Conservation (phyloP, 1,140 invertebrate species). For the Schlechtendalia chinensis region DNA sequence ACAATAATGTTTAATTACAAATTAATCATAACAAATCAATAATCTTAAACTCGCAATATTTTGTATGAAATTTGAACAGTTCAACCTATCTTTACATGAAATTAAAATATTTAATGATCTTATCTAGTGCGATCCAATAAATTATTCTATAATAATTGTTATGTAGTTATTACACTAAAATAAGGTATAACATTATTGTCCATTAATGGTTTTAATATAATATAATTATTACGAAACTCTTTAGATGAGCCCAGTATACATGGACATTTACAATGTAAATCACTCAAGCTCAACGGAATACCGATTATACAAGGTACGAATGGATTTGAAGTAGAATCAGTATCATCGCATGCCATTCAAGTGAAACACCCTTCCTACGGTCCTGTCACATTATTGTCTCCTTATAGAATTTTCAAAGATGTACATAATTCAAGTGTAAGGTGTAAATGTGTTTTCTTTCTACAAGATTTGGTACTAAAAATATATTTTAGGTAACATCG, state of each 20-base stretch:
- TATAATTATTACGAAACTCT: slow-evolving; percentile 21
- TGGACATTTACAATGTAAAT: slow-evolving; percentile 49
- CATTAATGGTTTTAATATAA: too few relatives aligned
- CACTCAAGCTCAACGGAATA: slow-evolving; percentile 3
- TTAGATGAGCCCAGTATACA: slow-evolving; percentile 51
- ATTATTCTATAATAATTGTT: too few relatives aligned
- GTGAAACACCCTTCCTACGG: slow-evolving; percentile 48
- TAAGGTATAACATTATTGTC: too few relatives aligned
- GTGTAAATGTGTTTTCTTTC: slow-evolving; percentile 26
- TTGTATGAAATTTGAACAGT: too few relatives aligned
- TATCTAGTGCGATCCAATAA: too few relatives aligned
- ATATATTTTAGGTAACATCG: slow-evolving; percentile 21
- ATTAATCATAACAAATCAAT: too few relatives aligned
- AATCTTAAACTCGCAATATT: too few relatives aligned
- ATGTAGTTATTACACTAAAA: too few relatives aligned
- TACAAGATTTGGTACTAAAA: background rate
- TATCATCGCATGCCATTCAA: slow-evolving; percentile 51
- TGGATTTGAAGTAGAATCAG: slow-evolving; percentile 52
- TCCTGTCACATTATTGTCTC: slow-evolving; percentile 51
- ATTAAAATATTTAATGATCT: too few relatives aligned
- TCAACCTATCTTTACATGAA: too few relatives aligned
- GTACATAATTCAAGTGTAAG: slow-evolving; percentile 53
- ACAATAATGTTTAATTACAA: too few relatives aligned
- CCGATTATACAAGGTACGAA: slow-evolving; percentile 50
- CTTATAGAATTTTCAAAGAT: slow-evolving; percentile 49